Conservation (phyloP, 2,888 invertebrate genomes). For the Penaeus monodon region DNA sequence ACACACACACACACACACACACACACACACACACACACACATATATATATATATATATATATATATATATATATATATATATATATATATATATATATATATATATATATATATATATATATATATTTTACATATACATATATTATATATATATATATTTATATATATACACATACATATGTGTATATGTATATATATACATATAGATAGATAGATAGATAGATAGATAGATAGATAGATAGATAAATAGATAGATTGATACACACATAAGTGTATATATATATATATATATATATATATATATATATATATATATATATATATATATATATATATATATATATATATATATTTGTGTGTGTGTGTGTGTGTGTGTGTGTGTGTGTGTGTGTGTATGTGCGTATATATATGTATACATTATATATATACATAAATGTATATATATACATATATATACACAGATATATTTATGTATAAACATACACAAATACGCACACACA, state of each 20-base stretch:
- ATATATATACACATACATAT: slow-evolving; percentile 21
- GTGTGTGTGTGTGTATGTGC: background rate
- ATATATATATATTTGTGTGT: slow-evolving; percentile 4
- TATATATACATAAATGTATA: background rate
- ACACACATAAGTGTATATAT: background rate
- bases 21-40: background rate
- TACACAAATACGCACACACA: background rate
- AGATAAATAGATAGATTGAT: background rate
- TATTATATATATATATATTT: background rate
- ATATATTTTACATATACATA: background rate
- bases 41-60: no score
- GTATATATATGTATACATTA: slow-evolving; percentile 8
- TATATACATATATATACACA: background rate
- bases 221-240: background rate
- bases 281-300: slow-evolving; percentile 13
- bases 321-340: slow-evolving; percentile 12
- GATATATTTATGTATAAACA: background rate
- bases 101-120: background rate
- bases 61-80: no score
- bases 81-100: no score
- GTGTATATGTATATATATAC: slow-evolving; percentile 15
- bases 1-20: background rate
- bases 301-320: slow-evolving; percentile 11
- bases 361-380: background rate
- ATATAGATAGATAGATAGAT: background rate